Percentiles rank a stretch among this genome's conserved stretches.
These are phyloP conservation scores for Myiagra hebetior DNA, from an alignment of 2,113 vertebrate genomes.

Conservation along the genomic window DNA sequence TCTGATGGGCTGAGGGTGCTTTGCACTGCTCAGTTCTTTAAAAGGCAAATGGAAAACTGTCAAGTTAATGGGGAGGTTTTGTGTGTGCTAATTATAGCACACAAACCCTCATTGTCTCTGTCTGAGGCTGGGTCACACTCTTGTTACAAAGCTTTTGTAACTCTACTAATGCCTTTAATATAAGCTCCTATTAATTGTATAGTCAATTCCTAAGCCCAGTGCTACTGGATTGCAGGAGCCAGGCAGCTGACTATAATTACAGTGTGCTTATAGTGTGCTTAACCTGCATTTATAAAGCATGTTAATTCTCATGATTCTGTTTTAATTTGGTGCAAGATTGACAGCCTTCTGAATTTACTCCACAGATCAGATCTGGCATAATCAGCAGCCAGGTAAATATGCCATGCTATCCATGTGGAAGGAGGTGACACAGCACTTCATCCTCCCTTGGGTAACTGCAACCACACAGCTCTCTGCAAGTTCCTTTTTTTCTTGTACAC, in stretches of 20 bases:
- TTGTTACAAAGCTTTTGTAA: conserved; percentile 69
- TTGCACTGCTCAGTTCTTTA: neutral
- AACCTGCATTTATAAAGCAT: conserved; percentile 54
- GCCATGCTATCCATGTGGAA: neutral
- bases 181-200: conserved; percentile 75
- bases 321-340: conserved; percentile 54
- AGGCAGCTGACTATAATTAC: conserved; percentile 68
- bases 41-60: conserved; percentile 9
- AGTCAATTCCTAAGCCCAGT: conserved; percentile 59
- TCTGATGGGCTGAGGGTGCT: neutral
- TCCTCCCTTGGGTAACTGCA: neutral
- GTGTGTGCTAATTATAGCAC: conserved; percentile 43
- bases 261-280: conserved; percentile 68
- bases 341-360: neutral
- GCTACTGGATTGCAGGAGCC: conserved; percentile 44
- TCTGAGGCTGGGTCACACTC: conserved; percentile 46
- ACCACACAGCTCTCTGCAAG: neutral
- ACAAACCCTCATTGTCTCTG: conserved; percentile 26
- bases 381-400: neutral
- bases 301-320: conserved; percentile 42
- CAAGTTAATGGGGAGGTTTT: neutral
- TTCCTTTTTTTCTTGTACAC: neutral
- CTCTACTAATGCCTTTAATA: conserved; percentile 68
- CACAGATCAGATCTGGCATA: neutral
- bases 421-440: neutral